These are phyloP conservation scores for Thripadectes ignobilis DNA, from an alignment of 2,797 vertebrate genomes.

Conservation along the genomic window DNA sequence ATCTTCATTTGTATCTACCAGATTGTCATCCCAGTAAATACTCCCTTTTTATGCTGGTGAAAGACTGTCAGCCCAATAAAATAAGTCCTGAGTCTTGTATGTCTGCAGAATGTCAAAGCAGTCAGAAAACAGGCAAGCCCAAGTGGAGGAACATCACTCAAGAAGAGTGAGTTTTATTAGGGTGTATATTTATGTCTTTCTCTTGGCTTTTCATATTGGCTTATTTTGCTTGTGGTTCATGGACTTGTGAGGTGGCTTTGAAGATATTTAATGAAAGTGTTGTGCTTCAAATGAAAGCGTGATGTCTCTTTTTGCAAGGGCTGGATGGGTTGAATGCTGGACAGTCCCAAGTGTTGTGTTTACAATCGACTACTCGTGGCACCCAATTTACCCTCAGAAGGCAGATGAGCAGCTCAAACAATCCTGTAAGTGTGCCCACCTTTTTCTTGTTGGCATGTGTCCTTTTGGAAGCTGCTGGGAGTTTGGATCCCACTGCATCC, in stretches of 20 bases:
- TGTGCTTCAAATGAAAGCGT: not conserved
- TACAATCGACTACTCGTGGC: slow-evolving; percentile 97
- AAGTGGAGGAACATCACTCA: slow-evolving; percentile 96
- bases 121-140: slow-evolving; percentile 85
- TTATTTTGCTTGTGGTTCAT: not conserved
- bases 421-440: slow-evolving; percentile 83
- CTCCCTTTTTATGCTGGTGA: slow-evolving; percentile 91
- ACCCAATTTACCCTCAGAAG: slow-evolving; percentile 97
- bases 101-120: slow-evolving; percentile 84
- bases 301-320: slow-evolving; percentile 72
- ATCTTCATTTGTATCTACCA: slow-evolving; percentile 93
- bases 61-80: slow-evolving; percentile 90
- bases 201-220: not conserved
- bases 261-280: not conserved
- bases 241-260: not conserved
- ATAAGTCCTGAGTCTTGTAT: slow-evolving; percentile 83
- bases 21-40: slow-evolving; percentile 98
- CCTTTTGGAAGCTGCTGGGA: not conserved
- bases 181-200: not conserved
- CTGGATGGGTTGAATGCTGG: slow-evolving; percentile 98
- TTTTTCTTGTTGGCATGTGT: not conserved
- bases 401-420: slow-evolving; percentile 95
- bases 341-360: slow-evolving; percentile 93
- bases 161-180: slow-evolving; percentile 84
- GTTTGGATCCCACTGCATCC: not conserved